Conservation (phyloP, 2,797 vertebrate species). For the Poliocrania exsul region DNA sequence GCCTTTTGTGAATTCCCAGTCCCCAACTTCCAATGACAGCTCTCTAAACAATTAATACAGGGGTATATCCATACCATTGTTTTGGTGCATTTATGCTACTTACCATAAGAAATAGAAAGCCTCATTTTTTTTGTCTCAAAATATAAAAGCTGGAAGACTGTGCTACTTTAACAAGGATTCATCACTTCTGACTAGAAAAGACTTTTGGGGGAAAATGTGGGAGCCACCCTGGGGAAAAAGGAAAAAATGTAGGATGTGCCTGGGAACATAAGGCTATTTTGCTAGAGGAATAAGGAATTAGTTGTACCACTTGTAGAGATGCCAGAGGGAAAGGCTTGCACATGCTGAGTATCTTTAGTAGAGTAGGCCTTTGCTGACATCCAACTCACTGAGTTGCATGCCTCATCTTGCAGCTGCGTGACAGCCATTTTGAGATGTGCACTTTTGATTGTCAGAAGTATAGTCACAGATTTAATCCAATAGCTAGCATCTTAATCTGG, state of each 20-base stretch:
- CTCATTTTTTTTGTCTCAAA: background rate
- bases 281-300: background rate
- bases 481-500: background rate
- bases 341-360: background rate
- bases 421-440: background rate
- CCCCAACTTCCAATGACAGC: constrained; percentile 60
- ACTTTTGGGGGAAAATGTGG: constrained; percentile 4
- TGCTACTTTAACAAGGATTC: constrained; percentile 45
- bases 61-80: background rate
- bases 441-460: background rate
- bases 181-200: constrained; percentile 30
- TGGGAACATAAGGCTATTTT: background rate
- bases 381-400: background rate
- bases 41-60: constrained; percentile 63
- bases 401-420: background rate
- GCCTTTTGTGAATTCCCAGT: constrained; percentile 76
- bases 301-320: background rate
- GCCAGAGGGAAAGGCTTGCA: background rate
- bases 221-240: constrained; percentile 33
- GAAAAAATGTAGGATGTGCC: background rate
- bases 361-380: background rate
- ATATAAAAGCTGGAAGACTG: constrained; percentile 51
- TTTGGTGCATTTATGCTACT: constrained; percentile 26
- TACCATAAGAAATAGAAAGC: constrained; percentile 31
- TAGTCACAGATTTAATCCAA: background rate